Percentiles rank a stretch among this genome's conserved stretches.
These are phyloP conservation scores for Dromiciops gliroides DNA, from an alignment of 2,113 vertebrate species.

Conservation along the genomic window DNA sequence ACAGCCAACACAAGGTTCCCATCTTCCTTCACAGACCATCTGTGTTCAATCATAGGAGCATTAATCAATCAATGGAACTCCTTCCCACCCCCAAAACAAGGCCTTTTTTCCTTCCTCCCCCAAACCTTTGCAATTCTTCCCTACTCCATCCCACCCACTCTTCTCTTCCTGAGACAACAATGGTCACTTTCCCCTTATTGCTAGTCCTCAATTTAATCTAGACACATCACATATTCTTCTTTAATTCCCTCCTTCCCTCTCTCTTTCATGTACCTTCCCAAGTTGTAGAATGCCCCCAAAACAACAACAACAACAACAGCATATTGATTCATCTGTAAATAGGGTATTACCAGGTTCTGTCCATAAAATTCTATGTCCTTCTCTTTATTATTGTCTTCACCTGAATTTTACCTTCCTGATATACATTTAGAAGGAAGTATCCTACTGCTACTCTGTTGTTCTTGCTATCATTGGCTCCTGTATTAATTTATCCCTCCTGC, in stretches of 20 bases:
- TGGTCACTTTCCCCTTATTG: background rate
- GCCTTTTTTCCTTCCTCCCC: background rate
- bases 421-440: background rate
- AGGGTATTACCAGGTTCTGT: background rate
- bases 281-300: no score
- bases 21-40: background rate
- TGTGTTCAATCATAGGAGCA: background rate
- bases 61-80: background rate
- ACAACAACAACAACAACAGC: accelerated
- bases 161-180: background rate
- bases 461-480: background rate
- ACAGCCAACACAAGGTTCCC: background rate
- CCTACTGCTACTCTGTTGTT: background rate
- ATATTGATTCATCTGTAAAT: background rate
- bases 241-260: background rate
- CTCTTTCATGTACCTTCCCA: background rate
- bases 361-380: background rate
- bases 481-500: background rate
- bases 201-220: background rate
- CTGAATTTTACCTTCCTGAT: background rate
- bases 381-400: background rate
- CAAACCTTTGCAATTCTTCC: background rate
- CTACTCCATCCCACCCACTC: background rate
- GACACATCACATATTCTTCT: background rate
- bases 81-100: background rate